phyloP scores from a whole-genome alignment of 2,888 invertebrate genomes.

The Cyaniris semiargus region DNA sequence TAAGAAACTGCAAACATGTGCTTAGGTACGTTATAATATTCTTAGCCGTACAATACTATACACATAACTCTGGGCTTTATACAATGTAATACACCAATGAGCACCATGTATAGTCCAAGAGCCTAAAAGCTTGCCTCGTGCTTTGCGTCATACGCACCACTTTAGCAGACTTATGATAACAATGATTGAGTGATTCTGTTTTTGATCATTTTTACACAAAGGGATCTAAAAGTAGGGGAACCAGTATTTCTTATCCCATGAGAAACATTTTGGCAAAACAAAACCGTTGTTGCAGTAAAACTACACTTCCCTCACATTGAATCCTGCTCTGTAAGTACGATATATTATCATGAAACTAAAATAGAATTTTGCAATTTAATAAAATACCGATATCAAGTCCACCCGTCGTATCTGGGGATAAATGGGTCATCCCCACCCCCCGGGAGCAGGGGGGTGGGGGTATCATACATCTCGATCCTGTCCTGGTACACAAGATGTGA shows the following conservation, averaged over 20 bases:
- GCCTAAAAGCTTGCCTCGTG: too few relatives aligned
- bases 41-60: too few relatives aligned
- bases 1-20: too few relatives aligned
- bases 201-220: too few relatives aligned
- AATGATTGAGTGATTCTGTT: too few relatives aligned
- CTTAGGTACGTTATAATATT: too few relatives aligned
- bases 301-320: neutral
- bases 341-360: slow-evolving; percentile 21
- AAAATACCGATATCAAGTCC: slow-evolving; percentile 30
- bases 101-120: too few relatives aligned
- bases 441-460: slow-evolving; percentile 39
- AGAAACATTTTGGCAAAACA: neutral
- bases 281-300: neutral
- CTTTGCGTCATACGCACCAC: too few relatives aligned
- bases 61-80: too few relatives aligned
- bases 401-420: slow-evolving; percentile 38
- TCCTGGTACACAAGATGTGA: slow-evolving; percentile 48
- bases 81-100: too few relatives aligned
- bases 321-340: neutral
- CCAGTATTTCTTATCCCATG: neutral
- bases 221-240: neutral
- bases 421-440: slow-evolving; percentile 57
- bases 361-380: slow-evolving; percentile 28
- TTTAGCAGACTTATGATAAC: too few relatives aligned
- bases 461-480: slow-evolving; percentile 60